Evolutionary conservation across 2,797 vertebrate species (phyloP).

Genomic region (Stomatorhinus walkeri): DNA sequence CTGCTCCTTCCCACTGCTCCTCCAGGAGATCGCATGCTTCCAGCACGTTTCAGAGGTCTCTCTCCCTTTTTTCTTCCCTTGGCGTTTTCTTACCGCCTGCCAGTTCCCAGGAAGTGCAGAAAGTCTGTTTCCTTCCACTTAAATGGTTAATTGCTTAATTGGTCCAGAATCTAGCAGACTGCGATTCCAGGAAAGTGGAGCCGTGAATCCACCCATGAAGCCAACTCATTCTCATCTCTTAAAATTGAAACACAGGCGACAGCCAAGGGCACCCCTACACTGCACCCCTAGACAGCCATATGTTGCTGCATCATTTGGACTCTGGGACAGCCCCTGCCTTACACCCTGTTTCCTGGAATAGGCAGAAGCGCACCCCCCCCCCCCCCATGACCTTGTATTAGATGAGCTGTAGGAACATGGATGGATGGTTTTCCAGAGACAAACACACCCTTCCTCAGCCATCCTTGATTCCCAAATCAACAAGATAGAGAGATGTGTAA

Average conservation of each 20-base stretch:
- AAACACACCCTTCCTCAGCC: background rate
- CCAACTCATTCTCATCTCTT: background rate
- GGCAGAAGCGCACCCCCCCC: background rate
- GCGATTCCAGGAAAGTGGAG: background rate
- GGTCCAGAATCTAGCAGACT: background rate
- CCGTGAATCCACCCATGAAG: background rate
- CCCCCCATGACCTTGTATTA: background rate
- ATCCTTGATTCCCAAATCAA: background rate
- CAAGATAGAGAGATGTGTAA: background rate
- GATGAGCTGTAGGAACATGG: background rate
- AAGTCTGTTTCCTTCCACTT: constrained; percentile 8
- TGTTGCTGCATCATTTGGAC: background rate
- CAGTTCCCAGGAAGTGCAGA: background rate
- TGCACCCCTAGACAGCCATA: background rate
- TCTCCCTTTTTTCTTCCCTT: background rate
- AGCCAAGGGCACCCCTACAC: background rate
- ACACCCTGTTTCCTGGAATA: background rate
- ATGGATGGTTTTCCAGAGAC: background rate
- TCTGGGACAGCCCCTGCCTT: background rate
- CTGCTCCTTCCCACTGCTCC: background rate
- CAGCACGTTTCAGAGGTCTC: background rate
- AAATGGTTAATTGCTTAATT: constrained; percentile 6
- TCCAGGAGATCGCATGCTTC: background rate
- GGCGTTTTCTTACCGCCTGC: background rate
- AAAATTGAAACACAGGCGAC: background rate